Conservation (phyloP, 2,888 invertebrate genomes). For the Pterostichus niger region DNA sequence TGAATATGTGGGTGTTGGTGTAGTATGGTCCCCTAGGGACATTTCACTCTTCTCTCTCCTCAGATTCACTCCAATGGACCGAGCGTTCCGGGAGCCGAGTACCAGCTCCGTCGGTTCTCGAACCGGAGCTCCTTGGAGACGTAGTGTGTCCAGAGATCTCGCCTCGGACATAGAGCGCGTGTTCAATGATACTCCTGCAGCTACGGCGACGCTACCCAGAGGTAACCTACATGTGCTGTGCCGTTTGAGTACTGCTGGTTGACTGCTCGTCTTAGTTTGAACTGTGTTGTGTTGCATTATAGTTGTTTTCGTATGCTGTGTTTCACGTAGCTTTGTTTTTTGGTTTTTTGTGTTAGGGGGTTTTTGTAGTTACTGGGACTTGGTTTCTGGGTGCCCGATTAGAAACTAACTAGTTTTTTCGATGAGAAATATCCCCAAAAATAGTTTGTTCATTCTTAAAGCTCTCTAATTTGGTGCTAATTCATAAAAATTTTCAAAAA, state of each 20-base stretch:
- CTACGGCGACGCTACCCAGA: slow-evolving; percentile 82
- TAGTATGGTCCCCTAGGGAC: no score
- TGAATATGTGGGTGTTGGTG: no score
- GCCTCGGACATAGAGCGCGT: slow-evolving; percentile 87
- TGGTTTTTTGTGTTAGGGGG: slow-evolving; percentile 23
- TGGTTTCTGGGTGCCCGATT: no score
- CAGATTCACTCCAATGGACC: slow-evolving; percentile 76
- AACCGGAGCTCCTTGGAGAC: slow-evolving; percentile 79
- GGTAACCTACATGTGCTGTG: slow-evolving; percentile 78
- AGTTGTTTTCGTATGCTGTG: slow-evolving; percentile 17
- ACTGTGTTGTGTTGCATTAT: slow-evolving; percentile 31
- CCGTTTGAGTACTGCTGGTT: background rate
- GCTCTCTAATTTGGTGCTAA: no score
- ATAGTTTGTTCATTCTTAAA: no score
- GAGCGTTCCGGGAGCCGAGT: slow-evolving; percentile 73
- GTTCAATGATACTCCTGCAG: slow-evolving; percentile 82
- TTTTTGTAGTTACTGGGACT: slow-evolving; percentile 2
- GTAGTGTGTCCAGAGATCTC: slow-evolving; percentile 84
- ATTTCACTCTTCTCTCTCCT: background rate
- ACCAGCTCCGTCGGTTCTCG: slow-evolving; percentile 68
- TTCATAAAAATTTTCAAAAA: no score
- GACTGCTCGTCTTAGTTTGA: slow-evolving; percentile 52
- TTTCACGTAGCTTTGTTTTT: background rate
- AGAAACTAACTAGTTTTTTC: no score
- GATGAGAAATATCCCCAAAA: no score